Conservation (phyloP, 2,113 vertebrate species). For the Dicrurus megarhynchus region DNA sequence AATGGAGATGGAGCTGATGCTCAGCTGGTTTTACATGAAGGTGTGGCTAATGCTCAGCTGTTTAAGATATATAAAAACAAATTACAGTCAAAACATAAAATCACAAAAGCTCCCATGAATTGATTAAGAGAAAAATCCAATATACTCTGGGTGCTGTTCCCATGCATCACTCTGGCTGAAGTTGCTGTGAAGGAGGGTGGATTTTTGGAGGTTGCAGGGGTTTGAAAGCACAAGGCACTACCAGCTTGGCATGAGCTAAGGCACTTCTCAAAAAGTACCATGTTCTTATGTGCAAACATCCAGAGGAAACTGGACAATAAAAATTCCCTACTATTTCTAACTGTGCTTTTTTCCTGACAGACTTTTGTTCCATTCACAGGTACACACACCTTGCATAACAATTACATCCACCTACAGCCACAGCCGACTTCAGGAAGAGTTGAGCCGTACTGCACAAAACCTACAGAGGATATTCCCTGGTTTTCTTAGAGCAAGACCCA, state of each 20-base stretch:
- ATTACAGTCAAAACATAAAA: background rate
- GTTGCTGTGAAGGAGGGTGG: background rate
- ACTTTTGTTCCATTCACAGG: accelerated
- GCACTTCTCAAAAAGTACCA: background rate
- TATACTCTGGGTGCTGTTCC: background rate
- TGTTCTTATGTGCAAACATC: background rate
- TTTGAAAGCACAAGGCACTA: background rate
- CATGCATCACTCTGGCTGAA: background rate
- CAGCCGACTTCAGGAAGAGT: no score
- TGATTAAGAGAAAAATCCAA: background rate
- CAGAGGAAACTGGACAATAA: background rate
- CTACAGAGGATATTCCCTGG: background rate
- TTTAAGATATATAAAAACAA: background rate
- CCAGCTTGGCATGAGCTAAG: background rate
- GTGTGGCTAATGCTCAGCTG: background rate
- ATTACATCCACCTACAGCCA: background rate
- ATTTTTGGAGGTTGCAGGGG: background rate
- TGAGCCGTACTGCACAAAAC: background rate
- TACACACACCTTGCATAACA: background rate
- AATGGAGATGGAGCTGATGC: background rate
- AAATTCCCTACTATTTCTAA: background rate
- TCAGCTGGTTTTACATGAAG: background rate
- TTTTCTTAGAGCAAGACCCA: background rate
- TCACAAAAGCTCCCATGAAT: background rate
- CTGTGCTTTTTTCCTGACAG: background rate